phyloP scores from a whole-genome alignment of 1,140 invertebrate genomes.

The Dendroctonus ponderosae region DNA sequence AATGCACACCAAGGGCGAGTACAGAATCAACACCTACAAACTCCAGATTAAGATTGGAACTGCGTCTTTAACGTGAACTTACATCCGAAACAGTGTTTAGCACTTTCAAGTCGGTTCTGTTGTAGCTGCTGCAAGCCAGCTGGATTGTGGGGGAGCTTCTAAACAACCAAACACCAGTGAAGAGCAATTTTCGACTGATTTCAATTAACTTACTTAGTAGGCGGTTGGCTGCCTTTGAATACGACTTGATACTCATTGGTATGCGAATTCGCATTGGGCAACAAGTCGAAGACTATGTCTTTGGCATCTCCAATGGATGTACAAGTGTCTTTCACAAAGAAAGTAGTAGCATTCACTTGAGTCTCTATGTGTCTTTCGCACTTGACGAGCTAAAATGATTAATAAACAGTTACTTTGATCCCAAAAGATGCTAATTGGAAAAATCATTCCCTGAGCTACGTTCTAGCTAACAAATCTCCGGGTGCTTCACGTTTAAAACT shows the following conservation, averaged over 20 bases:
- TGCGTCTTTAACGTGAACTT: not conserved
- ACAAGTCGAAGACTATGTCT: slow-evolving; percentile 6
- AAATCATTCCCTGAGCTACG: too few species aligned
- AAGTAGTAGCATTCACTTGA: too few species aligned
- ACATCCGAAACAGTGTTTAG: slow-evolving; percentile 22
- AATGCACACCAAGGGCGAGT: slow-evolving; percentile 34
- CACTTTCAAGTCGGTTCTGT: slow-evolving; percentile 25
- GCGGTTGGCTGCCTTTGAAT: not conserved
- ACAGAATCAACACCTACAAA: slow-evolving; percentile 36
- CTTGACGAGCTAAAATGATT: too few species aligned
- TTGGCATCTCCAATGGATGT: slow-evolving; percentile 5
- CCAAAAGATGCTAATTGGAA: too few species aligned
- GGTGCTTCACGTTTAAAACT: too few species aligned
- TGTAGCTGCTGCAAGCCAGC: slow-evolving; percentile 17
- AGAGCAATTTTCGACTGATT: slow-evolving; percentile 1
- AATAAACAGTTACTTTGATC: too few species aligned
- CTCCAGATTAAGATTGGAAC: slow-evolving; percentile 5
- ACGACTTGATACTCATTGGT: slow-evolving; percentile 8
- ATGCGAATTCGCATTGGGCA: not conserved
- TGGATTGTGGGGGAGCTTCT: slow-evolving; percentile 24
- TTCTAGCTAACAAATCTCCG: too few species aligned
- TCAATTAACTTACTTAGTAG: not conserved
- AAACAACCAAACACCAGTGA: not conserved
- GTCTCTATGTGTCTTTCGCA: too few species aligned
- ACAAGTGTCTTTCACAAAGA: not conserved